Base-by-base conservation (phyloP, 2,888 invertebrate species). In the Steinernema carpocapsae region DNA sequence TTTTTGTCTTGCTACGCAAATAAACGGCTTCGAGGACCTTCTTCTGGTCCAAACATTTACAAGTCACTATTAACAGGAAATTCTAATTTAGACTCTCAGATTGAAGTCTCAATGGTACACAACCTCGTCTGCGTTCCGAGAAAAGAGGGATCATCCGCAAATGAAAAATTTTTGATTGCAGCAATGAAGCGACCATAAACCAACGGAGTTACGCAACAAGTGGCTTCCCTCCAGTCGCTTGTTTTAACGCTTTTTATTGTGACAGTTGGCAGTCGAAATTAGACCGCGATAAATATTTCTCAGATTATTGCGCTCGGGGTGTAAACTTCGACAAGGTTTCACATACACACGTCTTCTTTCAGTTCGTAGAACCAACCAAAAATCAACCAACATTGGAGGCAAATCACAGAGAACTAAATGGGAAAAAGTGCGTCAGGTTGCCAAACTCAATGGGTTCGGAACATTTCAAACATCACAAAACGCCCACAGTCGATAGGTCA, bases 251-350 rank as follows among this genome's bases (percentile, higher is more conserved):
- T 64, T 64, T 64, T 64, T 64, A 64, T 37, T 64, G 64, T 37
- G 64, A 64, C 64, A 64, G 64, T 64, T 64, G 64, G 24, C 37
- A 17, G 64, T 32, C 64, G 22, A 56, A 56, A 24, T 56, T 56
- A 56, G 56, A 56, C 56, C 56, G 56, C 56, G 64, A 64, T 32
- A 26, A 64, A 64, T 64, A 29, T 64, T 32, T 17, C 29, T 64
- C 32, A 17, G 64, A 64, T 37, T 29, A 26, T 64, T 12, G 37
- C 64, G 64, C 52, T 24, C 12, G 6, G 19, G 24, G 64, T 64
- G 64, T 32, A 64, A 56, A 29, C 32, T 64, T 17, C 64, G 64
- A 32, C 64, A 64, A 3, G 1, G 32, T 64, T 10, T 64, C 32
- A 32, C 7, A 17, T 17, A 1, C 29, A 64, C 26, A 24, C 26